Base-by-base conservation (phyloP, 2,888 invertebrate genomes). In the Pterostichus madidus region DNA sequence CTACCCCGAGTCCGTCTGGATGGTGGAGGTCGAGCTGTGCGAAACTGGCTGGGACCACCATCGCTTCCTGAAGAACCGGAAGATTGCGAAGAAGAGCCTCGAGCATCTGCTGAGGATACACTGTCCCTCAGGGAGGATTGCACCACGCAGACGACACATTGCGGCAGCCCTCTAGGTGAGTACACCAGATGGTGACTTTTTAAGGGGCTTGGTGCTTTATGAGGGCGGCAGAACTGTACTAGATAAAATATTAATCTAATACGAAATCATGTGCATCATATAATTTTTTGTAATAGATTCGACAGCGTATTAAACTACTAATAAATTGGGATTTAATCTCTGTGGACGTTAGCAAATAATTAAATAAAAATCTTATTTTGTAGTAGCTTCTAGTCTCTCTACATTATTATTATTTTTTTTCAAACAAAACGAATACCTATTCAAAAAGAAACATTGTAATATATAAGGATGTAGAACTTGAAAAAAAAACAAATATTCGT, bases 1-100 rank as follows among this genome's bases (percentile, higher is more conserved):
- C 89, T 94, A 83, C 94, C 94, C 24, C 91, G 94, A 11, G 93
- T 95, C 71, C 92, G 95, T 79, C 90, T 95, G 85, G 95, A 95
- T 88, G 94, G 93, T 31, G 94, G 94, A 0, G 92, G 93, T 61
- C 91, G 92, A 83, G 90, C 93, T 84, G 90, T 92, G 32, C 90
- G 93, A 53, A 92, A 92, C 86, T 91, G 93, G 89, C 92, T 93
- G 35, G 93, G 93, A 7, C 93, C 93, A 44, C 94, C 94, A 0
- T 93, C 94, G 31, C 92, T 94, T 84, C 93, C 94, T 75, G 94
- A 94, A 87, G 94, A 94, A 88, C 94, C 93, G 86, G 91, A 93
- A 44, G 93, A 92, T 84, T 92, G 92, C 83, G 91, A 92, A 84
- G 91, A 92, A 83, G 93, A 93, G 10, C 86, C 84, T 7, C 85